These are phyloP conservation scores for Paracentrotus lividus DNA, from an alignment of 53 echinoderm and acorn worm species.

Conservation along the genomic window DNA sequence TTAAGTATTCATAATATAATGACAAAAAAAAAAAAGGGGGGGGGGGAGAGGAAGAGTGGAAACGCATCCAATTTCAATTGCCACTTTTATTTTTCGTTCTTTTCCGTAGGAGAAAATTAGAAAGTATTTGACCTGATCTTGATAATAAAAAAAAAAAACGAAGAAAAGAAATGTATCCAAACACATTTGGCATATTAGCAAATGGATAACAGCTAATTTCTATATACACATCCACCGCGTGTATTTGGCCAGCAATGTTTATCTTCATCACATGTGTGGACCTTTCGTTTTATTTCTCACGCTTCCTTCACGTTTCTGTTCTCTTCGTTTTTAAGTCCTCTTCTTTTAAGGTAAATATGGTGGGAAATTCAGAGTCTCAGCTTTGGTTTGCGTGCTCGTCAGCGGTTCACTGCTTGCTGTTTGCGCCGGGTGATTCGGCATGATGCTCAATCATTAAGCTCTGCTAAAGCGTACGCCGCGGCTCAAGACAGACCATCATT, in stretches of 20 bases:
- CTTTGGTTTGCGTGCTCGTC: not conserved
- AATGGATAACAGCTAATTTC: conserved; percentile 46
- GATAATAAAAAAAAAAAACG: not conserved
- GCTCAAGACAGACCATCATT: not conserved
- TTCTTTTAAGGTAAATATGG: not conserved
- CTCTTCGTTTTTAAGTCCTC: not conserved
- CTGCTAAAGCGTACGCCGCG: not conserved
- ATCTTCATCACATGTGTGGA: not conserved
- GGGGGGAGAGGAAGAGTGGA: not conserved
- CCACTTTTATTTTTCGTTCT: not conserved
- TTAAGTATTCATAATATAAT: too few species aligned
- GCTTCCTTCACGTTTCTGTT: not conserved
- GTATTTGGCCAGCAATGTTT: conserved; percentile 52
- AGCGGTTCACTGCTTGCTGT: conserved; percentile 38
- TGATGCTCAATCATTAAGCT: conserved; percentile 1
- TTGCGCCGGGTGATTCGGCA: conserved; percentile 31
- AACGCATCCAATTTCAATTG: not conserved
- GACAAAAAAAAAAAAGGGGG: not conserved
- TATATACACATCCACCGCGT: conserved; percentile 4
- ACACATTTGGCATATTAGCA: not conserved
- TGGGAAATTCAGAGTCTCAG: not conserved
- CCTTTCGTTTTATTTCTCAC: conserved; percentile 32
- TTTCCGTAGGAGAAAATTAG: too few species aligned
- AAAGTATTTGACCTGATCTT: too few species aligned
- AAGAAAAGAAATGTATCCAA: not conserved